Conservation (phyloP, 2,888 invertebrate species). For the Drosophila atroscutellata region DNA sequence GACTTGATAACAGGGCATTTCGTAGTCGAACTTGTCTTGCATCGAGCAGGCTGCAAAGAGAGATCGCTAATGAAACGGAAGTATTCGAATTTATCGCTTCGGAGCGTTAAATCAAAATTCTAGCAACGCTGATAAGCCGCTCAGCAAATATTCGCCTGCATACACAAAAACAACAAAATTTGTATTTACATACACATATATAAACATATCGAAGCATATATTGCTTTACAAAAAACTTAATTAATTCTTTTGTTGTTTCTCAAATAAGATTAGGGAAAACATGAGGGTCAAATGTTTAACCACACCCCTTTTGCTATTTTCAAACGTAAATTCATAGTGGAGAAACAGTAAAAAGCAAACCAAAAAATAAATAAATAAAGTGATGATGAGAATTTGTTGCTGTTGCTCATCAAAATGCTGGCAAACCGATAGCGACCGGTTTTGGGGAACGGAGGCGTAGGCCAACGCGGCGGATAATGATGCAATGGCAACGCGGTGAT, state of each 20-base stretch:
- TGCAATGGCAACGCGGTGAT: conserved; percentile 64
- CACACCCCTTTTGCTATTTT: neutral
- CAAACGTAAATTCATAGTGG: conserved; percentile 6
- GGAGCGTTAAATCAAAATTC: conserved; percentile 13
- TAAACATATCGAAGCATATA: neutral
- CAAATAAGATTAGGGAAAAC: neutral
- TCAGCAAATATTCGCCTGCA: conserved; percentile 12
- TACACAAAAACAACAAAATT: neutral
- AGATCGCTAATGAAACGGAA: conserved; percentile 8
- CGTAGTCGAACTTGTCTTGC: neutral
- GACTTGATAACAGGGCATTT: neutral
- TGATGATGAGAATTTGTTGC: conserved; percentile 13
- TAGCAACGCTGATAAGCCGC: conserved; percentile 31
- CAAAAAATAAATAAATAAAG: neutral
- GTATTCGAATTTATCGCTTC: conserved; percentile 9
- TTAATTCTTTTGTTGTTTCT: neutral
- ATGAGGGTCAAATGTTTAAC: neutral
- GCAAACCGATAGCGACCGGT: conserved; percentile 40
- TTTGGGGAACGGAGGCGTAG: conserved; percentile 34
- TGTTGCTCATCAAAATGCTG: conserved; percentile 5
- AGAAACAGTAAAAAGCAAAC: conserved; percentile 2
- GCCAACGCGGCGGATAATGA: conserved; percentile 62
- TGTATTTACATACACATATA: neutral
- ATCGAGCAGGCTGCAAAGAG: neutral
- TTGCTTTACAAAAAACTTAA: conserved; percentile 1